Conservation (phyloP, 2,888 invertebrate species). For the Nemotelus nigrinus region DNA sequence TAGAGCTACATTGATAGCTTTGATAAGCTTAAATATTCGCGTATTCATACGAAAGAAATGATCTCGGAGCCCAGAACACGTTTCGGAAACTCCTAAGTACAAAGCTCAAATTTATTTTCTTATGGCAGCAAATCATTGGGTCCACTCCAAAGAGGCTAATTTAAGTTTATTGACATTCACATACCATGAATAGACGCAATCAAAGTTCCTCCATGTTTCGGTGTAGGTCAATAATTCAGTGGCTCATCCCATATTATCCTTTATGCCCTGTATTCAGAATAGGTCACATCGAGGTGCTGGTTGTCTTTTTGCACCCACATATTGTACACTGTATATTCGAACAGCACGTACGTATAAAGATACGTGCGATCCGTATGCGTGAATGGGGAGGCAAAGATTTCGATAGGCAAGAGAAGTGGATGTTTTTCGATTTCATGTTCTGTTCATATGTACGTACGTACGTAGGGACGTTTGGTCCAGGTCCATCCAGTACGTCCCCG, state of each 20-base stretch:
- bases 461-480: constrained; percentile 1
- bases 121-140: too few relatives aligned
- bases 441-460: constrained; percentile 1
- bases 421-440: background rate
- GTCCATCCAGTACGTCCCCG: background rate
- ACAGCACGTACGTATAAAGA: background rate
- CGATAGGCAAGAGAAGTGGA: background rate
- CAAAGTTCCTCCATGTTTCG: constrained; percentile 33
- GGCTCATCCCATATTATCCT: constrained; percentile 9
- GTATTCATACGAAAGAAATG: too few relatives aligned
- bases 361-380: constrained; percentile 18
- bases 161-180: constrained; percentile 28
- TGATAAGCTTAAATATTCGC: too few relatives aligned
- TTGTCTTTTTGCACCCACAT: constrained; percentile 7
- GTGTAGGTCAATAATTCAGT: constrained; percentile 37
- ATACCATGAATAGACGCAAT: constrained; percentile 40
- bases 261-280: constrained; percentile 12
- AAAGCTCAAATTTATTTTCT: too few relatives aligned
- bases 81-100: too few relatives aligned
- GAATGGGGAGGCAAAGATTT: constrained; percentile 22
- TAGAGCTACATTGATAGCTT: too few relatives aligned
- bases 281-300: constrained; percentile 30
- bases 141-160: constrained; percentile 10
- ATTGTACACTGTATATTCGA: background rate
- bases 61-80: too few relatives aligned